Evolutionary conservation across 2,888 invertebrate species (phyloP).

Genomic region (Cylindroiulus punctatus): DNA sequence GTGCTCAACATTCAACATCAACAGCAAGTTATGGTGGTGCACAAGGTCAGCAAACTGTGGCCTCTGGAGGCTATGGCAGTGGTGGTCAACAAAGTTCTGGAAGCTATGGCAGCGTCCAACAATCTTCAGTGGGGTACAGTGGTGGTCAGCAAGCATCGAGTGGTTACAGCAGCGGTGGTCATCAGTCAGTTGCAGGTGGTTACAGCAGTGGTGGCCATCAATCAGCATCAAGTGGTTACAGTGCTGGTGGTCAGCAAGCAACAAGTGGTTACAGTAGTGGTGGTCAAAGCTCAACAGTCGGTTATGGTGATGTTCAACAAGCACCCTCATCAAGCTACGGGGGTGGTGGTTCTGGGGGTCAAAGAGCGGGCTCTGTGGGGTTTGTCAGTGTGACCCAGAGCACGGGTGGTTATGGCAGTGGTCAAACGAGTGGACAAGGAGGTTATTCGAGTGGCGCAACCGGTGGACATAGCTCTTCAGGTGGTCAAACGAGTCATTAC

Average conservation of each 20-base stretch:
- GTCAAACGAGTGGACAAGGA: neutral
- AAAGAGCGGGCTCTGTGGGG: neutral
- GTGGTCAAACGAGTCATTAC: constrained; percentile 7
- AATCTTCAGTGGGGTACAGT: neutral
- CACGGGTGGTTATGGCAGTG: neutral
- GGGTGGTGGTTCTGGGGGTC: constrained; percentile 27
- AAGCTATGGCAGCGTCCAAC: neutral
- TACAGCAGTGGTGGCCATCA: neutral
- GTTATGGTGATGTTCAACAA: constrained; percentile 32
- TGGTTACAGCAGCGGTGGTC: neutral
- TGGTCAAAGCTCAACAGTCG: neutral
- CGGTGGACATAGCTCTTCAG: neutral
- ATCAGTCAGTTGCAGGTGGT: neutral
- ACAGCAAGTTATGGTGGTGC: neutral
- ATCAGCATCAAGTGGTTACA: neutral
- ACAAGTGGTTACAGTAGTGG: neutral
- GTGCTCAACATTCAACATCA: constrained; percentile 12
- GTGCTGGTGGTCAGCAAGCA: neutral
- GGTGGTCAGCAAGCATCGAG: neutral
- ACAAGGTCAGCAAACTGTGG: neutral
- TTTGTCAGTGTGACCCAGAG: neutral
- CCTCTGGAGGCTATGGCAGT: neutral
- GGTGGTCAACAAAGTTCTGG: neutral
- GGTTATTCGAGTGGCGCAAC: neutral
- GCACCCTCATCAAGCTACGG: neutral